Evolutionary conservation across 37 sponge, comb jelly and placozoan species (phyloP).

Genomic region (Mnemiopsis leidyi): DNA sequence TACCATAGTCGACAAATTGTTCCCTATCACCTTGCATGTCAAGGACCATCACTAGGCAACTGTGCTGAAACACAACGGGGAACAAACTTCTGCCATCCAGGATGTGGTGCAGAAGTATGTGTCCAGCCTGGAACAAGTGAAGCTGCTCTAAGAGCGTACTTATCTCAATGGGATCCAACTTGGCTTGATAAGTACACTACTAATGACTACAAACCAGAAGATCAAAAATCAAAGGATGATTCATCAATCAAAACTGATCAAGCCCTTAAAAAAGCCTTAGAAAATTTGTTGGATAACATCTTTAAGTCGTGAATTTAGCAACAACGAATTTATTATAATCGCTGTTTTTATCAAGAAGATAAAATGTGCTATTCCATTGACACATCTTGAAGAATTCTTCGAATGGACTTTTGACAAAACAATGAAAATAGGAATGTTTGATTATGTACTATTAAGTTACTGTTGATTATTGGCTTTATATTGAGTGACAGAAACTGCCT

Average conservation of each 20-base stretch:
- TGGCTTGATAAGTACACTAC: slow-evolving; percentile 53
- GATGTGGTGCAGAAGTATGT: slow-evolving; percentile 43
- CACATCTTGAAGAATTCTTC: too few relatives aligned
- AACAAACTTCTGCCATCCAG: slow-evolving; percentile 60
- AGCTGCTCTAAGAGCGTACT: slow-evolving; percentile 1
- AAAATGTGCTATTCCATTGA: too few relatives aligned
- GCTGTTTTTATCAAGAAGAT: too few relatives aligned
- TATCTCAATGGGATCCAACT: slow-evolving; percentile 43
- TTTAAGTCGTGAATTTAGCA: too few relatives aligned
- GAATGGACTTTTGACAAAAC: too few relatives aligned
- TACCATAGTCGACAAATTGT: slow-evolving; percentile 28
- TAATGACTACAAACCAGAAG: not conserved
- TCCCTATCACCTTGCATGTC: slow-evolving; percentile 54
- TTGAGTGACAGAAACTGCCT: too few relatives aligned
- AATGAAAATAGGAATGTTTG: too few relatives aligned
- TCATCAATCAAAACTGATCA: not conserved
- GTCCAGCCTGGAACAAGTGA: slow-evolving; percentile 56
- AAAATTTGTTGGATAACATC: not conserved
- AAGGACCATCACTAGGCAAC: slow-evolving; percentile 39
- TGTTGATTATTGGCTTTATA: too few relatives aligned
- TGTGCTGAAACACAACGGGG: slow-evolving; percentile 37
- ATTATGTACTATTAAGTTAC: too few relatives aligned
- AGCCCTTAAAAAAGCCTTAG: not conserved
- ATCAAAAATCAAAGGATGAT: not conserved
- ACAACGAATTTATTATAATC: too few relatives aligned